These are phyloP conservation scores for Scolopax mira DNA, from an alignment of 2,113 vertebrate species.

Conservation along the genomic window DNA sequence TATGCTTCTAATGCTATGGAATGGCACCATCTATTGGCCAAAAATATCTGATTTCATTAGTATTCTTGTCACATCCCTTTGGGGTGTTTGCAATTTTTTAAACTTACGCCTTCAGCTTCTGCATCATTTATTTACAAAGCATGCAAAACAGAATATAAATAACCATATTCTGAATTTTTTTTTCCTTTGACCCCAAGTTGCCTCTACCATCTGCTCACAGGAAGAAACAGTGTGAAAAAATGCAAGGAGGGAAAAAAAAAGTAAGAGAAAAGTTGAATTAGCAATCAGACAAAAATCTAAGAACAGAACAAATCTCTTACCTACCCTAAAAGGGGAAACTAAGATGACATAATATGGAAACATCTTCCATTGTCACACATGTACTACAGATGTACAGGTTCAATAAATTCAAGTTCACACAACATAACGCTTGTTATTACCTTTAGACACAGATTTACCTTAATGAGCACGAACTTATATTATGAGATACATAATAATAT, in stretches of 20 bases:
- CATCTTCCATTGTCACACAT: not conserved
- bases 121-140: not conserved
- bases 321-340: not conserved
- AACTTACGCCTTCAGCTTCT: not conserved
- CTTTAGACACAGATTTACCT: no score
- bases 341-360: not conserved
- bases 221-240: not conserved
- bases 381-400: accelerated
- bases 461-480: no score
- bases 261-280: not conserved
- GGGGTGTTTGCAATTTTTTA: not conserved
- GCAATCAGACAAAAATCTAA: not conserved
- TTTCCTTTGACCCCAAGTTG: not conserved
- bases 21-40: constrained; percentile 50
- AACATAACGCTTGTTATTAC: not conserved
- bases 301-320: not conserved
- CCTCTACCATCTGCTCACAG: not conserved
- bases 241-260: not conserved
- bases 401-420: not conserved
- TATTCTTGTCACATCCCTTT: not conserved
- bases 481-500: no score
- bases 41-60: not conserved
- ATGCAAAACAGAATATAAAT: not conserved
- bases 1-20: not conserved
- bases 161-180: not conserved